Evolutionary conservation across 2,888 invertebrate genomes (phyloP).

Genomic region (Drosophila aldrichi): DNA sequence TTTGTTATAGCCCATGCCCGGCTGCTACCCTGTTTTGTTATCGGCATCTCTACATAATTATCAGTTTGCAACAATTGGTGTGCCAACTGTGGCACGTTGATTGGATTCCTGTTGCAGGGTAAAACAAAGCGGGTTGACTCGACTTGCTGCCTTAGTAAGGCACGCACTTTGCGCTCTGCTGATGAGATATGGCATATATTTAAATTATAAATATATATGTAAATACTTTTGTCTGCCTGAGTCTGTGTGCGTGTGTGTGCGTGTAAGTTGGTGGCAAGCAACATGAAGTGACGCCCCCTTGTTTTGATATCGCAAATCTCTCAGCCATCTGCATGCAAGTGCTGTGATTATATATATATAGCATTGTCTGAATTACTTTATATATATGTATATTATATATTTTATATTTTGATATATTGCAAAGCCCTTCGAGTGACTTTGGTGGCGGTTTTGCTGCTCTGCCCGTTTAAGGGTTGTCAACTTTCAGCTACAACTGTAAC

Average conservation of each 20-base stretch:
- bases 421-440: conserved; percentile 33
- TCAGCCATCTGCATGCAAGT: conserved; percentile 64
- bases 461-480: conserved; percentile 55
- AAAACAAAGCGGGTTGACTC: conserved; percentile 30
- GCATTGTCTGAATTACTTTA: conserved; percentile 27
- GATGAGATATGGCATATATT: conserved; percentile 60
- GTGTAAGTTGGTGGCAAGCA: not conserved
- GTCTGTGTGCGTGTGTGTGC: not conserved
- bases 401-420: conserved; percentile 44
- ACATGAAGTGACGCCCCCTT: conserved; percentile 16
- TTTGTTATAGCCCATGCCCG: not conserved
- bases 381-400: conserved; percentile 21
- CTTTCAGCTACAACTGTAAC: conserved; percentile 42
- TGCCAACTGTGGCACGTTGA: conserved; percentile 34
- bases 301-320: conserved; percentile 45
- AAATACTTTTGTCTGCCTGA: not conserved
- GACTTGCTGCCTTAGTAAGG: conserved; percentile 15
- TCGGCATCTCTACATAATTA: conserved; percentile 30
- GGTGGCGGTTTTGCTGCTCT: conserved; percentile 28
- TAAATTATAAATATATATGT: conserved; percentile 52
- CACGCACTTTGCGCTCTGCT: conserved; percentile 35
- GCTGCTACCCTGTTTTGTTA: conserved; percentile 3
- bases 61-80: conserved; percentile 27
- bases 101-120: conserved; percentile 3
- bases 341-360: conserved; percentile 34